Evolutionary conservation across 2,888 invertebrate species (phyloP).

Genomic region (Oegoconia quadripuncta): DNA sequence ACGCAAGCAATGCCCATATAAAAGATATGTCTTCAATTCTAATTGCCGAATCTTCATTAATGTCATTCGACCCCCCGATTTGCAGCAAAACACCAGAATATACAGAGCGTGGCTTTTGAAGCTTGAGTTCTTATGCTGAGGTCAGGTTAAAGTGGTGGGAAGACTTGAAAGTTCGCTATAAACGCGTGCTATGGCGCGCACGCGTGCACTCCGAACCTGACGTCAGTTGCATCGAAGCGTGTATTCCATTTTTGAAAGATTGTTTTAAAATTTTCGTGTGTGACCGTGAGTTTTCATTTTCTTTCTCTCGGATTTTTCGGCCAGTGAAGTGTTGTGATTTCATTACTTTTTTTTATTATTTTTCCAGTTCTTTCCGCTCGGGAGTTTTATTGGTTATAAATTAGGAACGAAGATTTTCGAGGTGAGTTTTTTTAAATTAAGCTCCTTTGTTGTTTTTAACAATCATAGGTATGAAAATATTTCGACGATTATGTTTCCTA

Average conservation of each 20-base stretch:
- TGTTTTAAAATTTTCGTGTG: constrained; percentile 10
- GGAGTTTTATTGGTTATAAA: constrained; percentile 24
- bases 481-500: too few relatives aligned
- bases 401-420: constrained; percentile 14
- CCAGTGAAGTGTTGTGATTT: constrained; percentile 31
- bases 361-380: constrained; percentile 28
- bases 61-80: constrained; percentile 37
- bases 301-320: constrained; percentile 13
- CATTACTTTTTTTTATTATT: constrained; percentile 21
- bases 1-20: constrained; percentile 40
- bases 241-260: constrained; percentile 24
- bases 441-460: too few relatives aligned
- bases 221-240: constrained; percentile 24
- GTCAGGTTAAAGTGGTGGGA: constrained; percentile 37
- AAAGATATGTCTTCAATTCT: constrained; percentile 32
- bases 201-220: constrained; percentile 52
- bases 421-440: constrained; percentile 30
- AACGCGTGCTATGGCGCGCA: constrained; percentile 51
- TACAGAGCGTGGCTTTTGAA: constrained; percentile 17
- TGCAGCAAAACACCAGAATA: constrained; percentile 14
- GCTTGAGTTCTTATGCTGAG: constrained; percentile 15
- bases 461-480: too few relatives aligned
- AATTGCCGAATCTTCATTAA: constrained; percentile 62
- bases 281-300: constrained; percentile 19
- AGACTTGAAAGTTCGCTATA: constrained; percentile 47